A percentile compares a stretch with the other conserved stretches of the same genome.
These are phyloP conservation scores for Bradypodion pumilum DNA, from an alignment of 2,797 vertebrate genomes.

Conservation along the genomic window DNA sequence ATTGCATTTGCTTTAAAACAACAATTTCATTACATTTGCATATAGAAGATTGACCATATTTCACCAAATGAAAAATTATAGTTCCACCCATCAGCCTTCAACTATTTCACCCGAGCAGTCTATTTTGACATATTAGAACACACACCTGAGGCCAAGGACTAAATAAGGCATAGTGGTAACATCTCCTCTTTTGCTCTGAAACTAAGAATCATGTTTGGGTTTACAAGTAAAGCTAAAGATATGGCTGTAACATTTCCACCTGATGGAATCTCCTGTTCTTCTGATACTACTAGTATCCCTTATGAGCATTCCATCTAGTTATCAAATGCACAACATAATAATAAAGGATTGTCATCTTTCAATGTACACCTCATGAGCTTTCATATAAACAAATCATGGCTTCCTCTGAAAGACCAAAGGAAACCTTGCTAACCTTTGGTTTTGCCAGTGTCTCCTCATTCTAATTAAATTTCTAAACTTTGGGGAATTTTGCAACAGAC, in stretches of 20 bases:
- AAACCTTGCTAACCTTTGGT: neutral
- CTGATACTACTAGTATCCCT: neutral
- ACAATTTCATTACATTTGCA: constrained; percentile 18
- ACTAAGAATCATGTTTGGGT: neutral
- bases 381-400: neutral
- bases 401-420: neutral
- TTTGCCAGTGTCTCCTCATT: neutral
- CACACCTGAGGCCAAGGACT: neutral
- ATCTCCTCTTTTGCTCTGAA: neutral
- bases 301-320: neutral
- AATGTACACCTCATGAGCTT: neutral
- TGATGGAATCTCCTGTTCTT: neutral
- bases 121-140: neutral
- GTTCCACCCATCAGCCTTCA: neutral
- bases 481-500: neutral
- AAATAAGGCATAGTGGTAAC: constrained; percentile 26
- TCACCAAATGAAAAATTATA: neutral
- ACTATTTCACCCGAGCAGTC: neutral
- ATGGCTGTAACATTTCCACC: neutral
- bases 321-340: constrained; percentile 4
- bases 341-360: neutral
- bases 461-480: neutral
- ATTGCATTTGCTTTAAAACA: neutral
- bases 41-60: constrained; percentile 10
- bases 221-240: neutral